Evolutionary conservation across 2,113 vertebrate genomes (phyloP).

Genomic region (Myrmecobius fasciatus): DNA sequence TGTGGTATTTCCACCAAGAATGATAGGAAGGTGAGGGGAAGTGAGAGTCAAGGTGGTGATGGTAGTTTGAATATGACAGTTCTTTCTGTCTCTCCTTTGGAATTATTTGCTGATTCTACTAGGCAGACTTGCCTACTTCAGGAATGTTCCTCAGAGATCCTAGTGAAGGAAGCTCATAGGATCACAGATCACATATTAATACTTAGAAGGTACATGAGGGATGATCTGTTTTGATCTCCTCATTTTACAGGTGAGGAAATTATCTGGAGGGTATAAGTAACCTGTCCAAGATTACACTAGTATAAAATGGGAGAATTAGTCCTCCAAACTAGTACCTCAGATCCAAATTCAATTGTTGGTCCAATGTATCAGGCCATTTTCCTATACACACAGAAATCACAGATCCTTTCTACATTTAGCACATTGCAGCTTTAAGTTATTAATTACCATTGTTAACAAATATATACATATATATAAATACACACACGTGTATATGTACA

Average conservation of each 20-base stretch:
- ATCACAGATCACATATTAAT: background rate
- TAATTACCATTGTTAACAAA: slow-evolving; percentile 17
- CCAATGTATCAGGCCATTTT: background rate
- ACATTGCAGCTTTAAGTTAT: slow-evolving; percentile 16
- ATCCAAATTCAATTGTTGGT: background rate
- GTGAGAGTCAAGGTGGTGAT: background rate
- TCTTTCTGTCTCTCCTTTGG: background rate
- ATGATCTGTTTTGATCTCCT: background rate
- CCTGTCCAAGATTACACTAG: background rate
- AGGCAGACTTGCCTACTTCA: background rate
- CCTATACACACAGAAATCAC: background rate
- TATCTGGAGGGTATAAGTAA: background rate
- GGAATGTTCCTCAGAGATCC: background rate
- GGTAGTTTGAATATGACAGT: background rate
- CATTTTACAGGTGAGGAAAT: background rate
- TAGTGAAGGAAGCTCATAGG: background rate
- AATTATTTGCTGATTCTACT: background rate
- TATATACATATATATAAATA: slow-evolving; percentile 22
- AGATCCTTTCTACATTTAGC: background rate
- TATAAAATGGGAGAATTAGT: background rate
- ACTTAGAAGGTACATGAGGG: background rate
- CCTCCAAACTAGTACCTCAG: background rate
- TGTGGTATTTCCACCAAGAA: background rate
- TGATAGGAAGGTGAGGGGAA: background rate
- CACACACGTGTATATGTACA: background rate